Percentiles rank a stretch among this genome's conserved stretches.
Conservation (phyloP, 2,888 invertebrate species). For the Barypeithes pellucidus region DNA sequence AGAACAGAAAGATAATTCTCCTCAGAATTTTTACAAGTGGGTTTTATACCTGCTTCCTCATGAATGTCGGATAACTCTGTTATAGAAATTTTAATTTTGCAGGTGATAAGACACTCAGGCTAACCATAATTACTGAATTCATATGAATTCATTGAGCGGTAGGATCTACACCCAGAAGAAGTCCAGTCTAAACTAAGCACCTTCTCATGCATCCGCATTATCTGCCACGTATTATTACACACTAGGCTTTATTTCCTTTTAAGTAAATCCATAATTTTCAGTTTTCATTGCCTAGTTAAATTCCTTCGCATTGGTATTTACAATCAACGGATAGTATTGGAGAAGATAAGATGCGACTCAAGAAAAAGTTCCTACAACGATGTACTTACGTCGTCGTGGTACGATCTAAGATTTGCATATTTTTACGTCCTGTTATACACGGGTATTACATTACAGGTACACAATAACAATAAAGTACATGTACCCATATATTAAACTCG, state of each 20-base stretch:
- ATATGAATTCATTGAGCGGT: too few species aligned
- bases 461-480: slow-evolving; percentile 36
- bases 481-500: slow-evolving; percentile 33
- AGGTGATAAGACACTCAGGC: too few species aligned
- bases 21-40: too few species aligned
- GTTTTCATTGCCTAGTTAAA: background rate
- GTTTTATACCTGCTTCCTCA: too few species aligned
- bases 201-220: too few species aligned
- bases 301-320: background rate
- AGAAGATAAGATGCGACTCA: background rate
- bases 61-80: too few species aligned
- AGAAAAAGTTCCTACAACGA: background rate
- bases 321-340: background rate
- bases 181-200: too few species aligned
- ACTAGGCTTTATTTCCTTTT: background rate
- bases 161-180: too few species aligned
- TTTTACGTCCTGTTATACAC: slow-evolving; percentile 3
- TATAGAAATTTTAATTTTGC: too few species aligned
- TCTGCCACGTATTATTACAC: too few species aligned
- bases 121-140: too few species aligned
- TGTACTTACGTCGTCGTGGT: background rate
- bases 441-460: slow-evolving; percentile 27
- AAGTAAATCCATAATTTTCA: background rate
- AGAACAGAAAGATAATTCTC: too few species aligned
- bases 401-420: slow-evolving; percentile 5